A percentile compares a stretch with the other conserved stretches of the same genome.
Evolutionary conservation across 2,113 vertebrate genomes (phyloP).

Genomic region (Felis chaus): DNA sequence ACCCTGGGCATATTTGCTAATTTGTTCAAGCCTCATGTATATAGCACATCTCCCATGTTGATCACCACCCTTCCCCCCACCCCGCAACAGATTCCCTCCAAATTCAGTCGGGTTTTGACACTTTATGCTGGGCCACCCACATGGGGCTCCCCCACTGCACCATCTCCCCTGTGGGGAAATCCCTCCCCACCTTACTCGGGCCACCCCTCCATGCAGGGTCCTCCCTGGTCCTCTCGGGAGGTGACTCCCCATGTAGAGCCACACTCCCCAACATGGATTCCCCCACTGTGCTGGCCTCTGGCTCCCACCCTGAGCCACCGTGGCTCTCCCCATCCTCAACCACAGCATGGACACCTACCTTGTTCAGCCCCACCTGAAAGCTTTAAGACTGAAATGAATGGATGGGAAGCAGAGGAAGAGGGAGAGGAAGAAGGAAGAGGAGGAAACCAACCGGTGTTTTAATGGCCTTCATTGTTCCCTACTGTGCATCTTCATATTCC

Average conservation of each 20-base stretch:
- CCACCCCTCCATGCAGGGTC: fast-evolving
- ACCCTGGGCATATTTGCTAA: neutral
- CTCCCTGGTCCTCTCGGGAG: fast-evolving
- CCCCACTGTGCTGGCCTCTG: neutral
- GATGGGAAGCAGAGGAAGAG: neutral
- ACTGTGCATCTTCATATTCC: neutral
- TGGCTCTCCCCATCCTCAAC: fast-evolving
- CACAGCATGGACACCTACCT: neutral
- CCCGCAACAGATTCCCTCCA: neutral
- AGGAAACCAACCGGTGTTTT: neutral
- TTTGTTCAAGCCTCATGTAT: neutral
- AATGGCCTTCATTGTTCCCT: neutral
- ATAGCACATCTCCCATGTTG: neutral
- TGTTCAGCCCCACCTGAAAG: neutral
- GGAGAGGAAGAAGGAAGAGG: neutral
- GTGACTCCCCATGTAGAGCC: neutral
- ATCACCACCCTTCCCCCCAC: neutral
- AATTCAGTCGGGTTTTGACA: neutral
- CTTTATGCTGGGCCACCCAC: fast-evolving
- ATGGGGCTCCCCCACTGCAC: fast-evolving
- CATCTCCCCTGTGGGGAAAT: neutral
- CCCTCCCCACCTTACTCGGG: neutral
- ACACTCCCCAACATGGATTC: fast-evolving
- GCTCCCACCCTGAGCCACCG: neutral
- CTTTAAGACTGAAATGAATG: neutral